phyloP scores from a whole-genome alignment of 1,140 invertebrate genomes.

The Drosophila persimilis region DNA sequence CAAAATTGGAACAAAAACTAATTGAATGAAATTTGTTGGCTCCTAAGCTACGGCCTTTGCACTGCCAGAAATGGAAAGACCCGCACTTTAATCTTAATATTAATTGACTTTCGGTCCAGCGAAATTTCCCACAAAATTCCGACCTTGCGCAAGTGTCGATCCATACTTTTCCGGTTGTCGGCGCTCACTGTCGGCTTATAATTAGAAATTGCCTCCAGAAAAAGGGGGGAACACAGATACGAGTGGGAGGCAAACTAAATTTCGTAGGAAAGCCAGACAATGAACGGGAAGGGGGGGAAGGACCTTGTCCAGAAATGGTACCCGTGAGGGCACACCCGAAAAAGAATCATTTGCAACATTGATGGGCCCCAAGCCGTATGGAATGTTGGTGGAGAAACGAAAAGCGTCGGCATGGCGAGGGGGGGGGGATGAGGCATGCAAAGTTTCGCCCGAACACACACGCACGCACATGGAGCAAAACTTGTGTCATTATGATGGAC shows the following conservation, averaged over 20 bases:
- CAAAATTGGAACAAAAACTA: no score
- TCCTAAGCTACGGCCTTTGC: no score
- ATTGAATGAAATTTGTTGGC: no score
- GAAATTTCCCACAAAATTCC: neutral
- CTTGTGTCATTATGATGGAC: slow-evolving; percentile 73
- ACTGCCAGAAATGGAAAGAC: no score
- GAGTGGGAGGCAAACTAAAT: slow-evolving; percentile 24
- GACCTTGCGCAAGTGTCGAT: slow-evolving; percentile 19
- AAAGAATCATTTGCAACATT: slow-evolving; percentile 73
- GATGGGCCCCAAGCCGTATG: slow-evolving; percentile 31
- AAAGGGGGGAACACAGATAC: slow-evolving; percentile 18
- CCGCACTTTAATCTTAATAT: slow-evolving; percentile 17
- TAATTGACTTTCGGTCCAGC: slow-evolving; percentile 12
- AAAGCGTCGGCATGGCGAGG: neutral
- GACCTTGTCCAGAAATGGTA: slow-evolving; percentile 50
- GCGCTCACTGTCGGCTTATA: slow-evolving; percentile 28
- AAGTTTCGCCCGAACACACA: slow-evolving; percentile 40
- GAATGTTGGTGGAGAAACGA: slow-evolving; percentile 4
- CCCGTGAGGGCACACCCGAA: slow-evolving; percentile 43
- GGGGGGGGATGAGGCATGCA: slow-evolving; percentile 8
- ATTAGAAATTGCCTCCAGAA: slow-evolving; percentile 37
- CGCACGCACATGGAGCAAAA: slow-evolving; percentile 26
- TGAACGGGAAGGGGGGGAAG: neutral
- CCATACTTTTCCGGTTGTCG: slow-evolving; percentile 42
- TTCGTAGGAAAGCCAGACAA: neutral